Conservation (phyloP, 2,797 vertebrate species). For the Phataginus tetradactyla region DNA sequence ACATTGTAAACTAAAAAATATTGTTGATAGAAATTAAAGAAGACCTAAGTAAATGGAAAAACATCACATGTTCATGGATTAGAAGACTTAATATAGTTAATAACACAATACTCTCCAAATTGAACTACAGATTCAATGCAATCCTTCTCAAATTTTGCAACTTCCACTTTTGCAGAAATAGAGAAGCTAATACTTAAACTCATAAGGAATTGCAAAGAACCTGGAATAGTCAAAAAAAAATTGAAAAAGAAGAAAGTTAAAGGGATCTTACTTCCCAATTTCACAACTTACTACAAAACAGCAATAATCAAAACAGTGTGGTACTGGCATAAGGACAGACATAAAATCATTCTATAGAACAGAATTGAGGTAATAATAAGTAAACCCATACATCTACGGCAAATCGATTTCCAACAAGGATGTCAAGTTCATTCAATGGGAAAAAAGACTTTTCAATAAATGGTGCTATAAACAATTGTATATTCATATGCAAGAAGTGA, state of each 20-base stretch:
- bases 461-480: neutral
- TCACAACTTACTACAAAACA: neutral
- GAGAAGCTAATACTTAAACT: constrained; percentile 16
- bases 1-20: constrained; percentile 1
- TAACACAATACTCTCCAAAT: neutral
- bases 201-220: neutral
- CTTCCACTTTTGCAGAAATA: constrained; percentile 39
- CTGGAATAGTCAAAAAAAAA: neutral
- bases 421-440: neutral
- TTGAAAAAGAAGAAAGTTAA: neutral
- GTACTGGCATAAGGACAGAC: neutral
- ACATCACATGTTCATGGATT: neutral
- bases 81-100: constrained; percentile 36
- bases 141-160: constrained; percentile 33
- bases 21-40: neutral
- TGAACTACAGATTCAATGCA: neutral
- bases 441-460: neutral
- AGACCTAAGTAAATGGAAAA: constrained; percentile 26
- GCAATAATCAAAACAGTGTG: neutral
- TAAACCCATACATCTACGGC: neutral
- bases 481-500: neutral
- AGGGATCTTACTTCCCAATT: neutral
- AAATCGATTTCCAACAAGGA: constrained; percentile 10
- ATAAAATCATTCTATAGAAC: neutral
- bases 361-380: neutral